phyloP scores from a whole-genome alignment of 1,140 invertebrate species.

The Zaprionus kolodkinae region DNA sequence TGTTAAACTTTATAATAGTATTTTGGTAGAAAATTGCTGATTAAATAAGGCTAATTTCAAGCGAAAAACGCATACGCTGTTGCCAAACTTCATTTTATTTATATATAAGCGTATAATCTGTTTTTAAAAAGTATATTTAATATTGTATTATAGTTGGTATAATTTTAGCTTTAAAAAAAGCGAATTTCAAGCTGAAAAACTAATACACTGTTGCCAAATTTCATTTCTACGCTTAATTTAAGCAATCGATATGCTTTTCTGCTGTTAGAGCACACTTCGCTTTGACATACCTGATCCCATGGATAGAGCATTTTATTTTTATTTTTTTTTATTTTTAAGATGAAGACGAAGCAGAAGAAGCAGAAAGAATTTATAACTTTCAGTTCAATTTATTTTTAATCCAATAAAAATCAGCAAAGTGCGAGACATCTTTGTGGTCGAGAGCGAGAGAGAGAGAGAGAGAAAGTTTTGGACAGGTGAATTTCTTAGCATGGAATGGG shows the following conservation, averaged over 20 bases:
- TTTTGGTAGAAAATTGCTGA: no score
- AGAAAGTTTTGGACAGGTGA: constrained; percentile 41
- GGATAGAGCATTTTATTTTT: constrained; percentile 6
- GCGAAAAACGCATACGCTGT: neutral
- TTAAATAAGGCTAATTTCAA: neutral
- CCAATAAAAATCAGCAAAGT: constrained; percentile 51
- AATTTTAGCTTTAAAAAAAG: no score
- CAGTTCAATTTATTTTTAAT: constrained; percentile 50
- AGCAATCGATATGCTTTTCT: neutral
- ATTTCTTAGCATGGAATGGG: neutral
- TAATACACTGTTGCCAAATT: neutral
- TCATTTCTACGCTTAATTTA: neutral
- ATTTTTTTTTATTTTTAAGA: neutral
- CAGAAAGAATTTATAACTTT: constrained; percentile 23
- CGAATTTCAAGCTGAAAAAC: neutral
- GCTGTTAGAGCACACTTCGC: neutral
- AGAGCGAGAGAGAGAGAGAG: constrained; percentile 8
- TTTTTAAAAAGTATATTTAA: no score
- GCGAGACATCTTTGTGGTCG: constrained; percentile 25
- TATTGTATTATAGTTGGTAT: no score
- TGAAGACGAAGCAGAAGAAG: neutral
- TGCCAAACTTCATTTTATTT: neutral
- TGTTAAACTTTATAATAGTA: no score
- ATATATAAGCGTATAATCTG: no score
- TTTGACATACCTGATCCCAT: neutral